Base-by-base conservation (phyloP, 2,888 invertebrate genomes). In the Mycalesis mineus region DNA sequence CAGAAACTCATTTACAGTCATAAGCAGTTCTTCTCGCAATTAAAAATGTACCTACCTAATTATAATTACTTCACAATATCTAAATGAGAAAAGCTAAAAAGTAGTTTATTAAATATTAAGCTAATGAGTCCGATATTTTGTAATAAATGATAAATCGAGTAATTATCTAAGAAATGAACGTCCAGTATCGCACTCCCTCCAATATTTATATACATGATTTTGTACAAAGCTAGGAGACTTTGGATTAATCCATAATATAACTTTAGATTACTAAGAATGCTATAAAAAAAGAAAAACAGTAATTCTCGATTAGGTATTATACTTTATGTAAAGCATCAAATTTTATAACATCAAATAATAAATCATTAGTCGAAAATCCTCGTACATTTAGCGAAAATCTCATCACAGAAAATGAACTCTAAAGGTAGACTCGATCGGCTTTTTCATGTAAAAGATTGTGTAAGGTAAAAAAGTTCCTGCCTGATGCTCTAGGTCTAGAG, bases 121-220 rank as follows among this genome's bases (percentile, higher is more conserved):
- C 78, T 80, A 79, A 79, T 63, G 60, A 63, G 58, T 61, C 51
- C 57, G 47, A 49, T 54, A 55, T 60, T 41, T 56, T 53, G 29
- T 54, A 57, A 33, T 42, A 39, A 51, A 42, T 33, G 41, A 41
- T 47, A 50, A 49, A 50, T 55, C 45, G 41, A 50, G 42, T 57
- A 59, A 48, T 13, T 33, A 15, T 44, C 36, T 59, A 62, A 57
- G 59, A 59, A 33, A n/a, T 55, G 80, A 80, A 86, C 89, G 88
- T 88, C 89, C 89, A 88, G 83, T 87, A 86, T 88, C 88, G 85
- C 87, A 85, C 88, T 89, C 89, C 89, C 88, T 88, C 89, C 89
- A 89, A 80, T 88, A 82, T 84, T 54, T 83, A 81, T 77, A 88
- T 82, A 87, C 84, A 78, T 75, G 69, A 78, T 80, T 86, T 87